These are phyloP conservation scores for Euproctis similis DNA, from an alignment of 2,888 invertebrate species.

Conservation along the genomic window DNA sequence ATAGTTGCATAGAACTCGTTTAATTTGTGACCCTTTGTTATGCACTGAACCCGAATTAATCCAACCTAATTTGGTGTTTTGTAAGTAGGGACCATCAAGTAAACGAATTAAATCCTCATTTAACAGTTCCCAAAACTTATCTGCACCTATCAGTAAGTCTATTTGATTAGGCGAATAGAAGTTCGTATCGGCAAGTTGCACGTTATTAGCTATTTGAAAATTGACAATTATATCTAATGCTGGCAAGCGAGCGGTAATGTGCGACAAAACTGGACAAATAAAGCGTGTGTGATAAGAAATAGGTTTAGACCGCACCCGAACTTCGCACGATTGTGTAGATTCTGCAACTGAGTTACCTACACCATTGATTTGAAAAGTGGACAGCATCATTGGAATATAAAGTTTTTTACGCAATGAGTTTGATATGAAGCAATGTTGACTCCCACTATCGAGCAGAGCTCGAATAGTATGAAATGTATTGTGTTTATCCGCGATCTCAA, in stretches of 20 bases:
- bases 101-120: slow-evolving; percentile 1
- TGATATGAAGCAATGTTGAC: slow-evolving; percentile 1
- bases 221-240: not conserved
- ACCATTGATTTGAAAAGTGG: slow-evolving; percentile 14
- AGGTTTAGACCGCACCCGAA: not conserved
- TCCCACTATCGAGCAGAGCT: slow-evolving; percentile 2
- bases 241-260: not conserved
- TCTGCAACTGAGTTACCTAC: slow-evolving; percentile 13
- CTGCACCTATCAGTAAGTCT: not conserved
- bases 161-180: not conserved
- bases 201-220: not conserved
- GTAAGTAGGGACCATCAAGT: not conserved
- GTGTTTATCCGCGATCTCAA: slow-evolving; percentile 6
- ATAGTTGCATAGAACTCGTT: no score
- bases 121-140: slow-evolving; percentile 1
- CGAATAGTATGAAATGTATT: slow-evolving; percentile 8
- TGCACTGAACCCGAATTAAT: slow-evolving; percentile 2
- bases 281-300: not conserved
- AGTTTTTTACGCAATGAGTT: slow-evolving; percentile 11
- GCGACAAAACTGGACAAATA: not conserved
- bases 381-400: slow-evolving; percentile 14
- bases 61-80: slow-evolving; percentile 3
- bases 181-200: not conserved
- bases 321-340: not conserved
- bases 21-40: no score